Evolutionary conservation across 2,888 invertebrate genomes (phyloP).

Genomic region (Allacma fusca): DNA sequence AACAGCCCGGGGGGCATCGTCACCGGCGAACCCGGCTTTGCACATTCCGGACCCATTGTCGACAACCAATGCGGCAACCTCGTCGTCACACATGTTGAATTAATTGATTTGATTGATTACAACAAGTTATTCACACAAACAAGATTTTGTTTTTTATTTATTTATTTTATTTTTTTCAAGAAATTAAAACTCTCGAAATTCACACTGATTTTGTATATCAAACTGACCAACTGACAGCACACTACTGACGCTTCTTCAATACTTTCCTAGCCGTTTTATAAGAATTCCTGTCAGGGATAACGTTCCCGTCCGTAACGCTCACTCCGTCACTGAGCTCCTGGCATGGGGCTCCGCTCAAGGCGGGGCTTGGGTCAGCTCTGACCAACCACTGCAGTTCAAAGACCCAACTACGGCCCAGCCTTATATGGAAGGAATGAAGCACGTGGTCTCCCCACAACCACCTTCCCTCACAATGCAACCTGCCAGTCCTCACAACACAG

Average conservation of each 20-base stretch:
- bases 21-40: conserved; percentile 96
- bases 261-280: conserved; percentile 24
- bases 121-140: not conserved
- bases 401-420: not conserved
- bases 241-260: conserved; percentile 18
- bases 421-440: not conserved
- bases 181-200: not conserved
- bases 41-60: conserved; percentile 98
- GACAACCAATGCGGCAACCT: conserved; percentile 92
- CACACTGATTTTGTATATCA: not conserved
- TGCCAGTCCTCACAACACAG: no score
- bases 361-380: not conserved
- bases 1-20: conserved; percentile 93
- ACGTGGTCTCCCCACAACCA: not conserved
- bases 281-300: conserved; percentile 3
- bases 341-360: not conserved
- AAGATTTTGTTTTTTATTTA: not conserved
- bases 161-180: not conserved
- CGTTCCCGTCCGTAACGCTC: not conserved
- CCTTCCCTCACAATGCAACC: no score
- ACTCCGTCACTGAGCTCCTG: not conserved
- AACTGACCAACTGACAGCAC: not conserved
- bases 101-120: conserved; percentile 1
- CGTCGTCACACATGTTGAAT: conserved; percentile 91
- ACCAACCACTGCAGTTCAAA: not conserved